Base-by-base conservation (phyloP, 2,888 invertebrate species). In the Lysandra bellargus region DNA sequence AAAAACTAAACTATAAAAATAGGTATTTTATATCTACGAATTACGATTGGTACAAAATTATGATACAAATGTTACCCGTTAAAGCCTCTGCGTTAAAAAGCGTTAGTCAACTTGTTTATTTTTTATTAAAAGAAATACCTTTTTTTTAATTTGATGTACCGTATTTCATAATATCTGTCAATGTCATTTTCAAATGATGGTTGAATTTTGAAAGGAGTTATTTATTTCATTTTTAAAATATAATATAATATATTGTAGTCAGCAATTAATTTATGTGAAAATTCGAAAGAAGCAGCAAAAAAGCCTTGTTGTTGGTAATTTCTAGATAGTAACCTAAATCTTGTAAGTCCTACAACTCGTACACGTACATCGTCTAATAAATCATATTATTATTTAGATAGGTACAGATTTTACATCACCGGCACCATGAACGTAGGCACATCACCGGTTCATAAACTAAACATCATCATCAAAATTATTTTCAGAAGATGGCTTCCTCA, bases 401-500 rank as follows among this genome's bases (percentile, higher is more conserved):
- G 23, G 23, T 23, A 53, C 53, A 12, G 6, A 53, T 53, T 12
- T 53, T 3, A 53, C 12, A 37, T 37, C 37, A 37, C 33, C 2
- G 33, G 23, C 23, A 23, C 23, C 23, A 23, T 23, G 23, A 23
- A 23, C 23, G 23, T 23, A 23, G 23, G 23, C 9, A 49, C 49
- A 49, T 49, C 6, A 12, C 57, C 57, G 57, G 57, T 57, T 57
- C 17, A 30, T 23, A 6, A 2, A 12, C 5, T 23, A 64, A 7
- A 30, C 7, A 64, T 64, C 2, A 5, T 0, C 6, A 60, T 5
- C 60, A 61, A 49, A 78, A 49, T 78, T 73, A 75, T 75, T 82
- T 80, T 37, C 64, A 83, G 79, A 79, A 80, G 73, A 90, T 90
- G 89, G 30, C 76, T 76, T 75, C 75, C 4, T 75, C 90, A 44